Base-by-base conservation (phyloP, 2,888 invertebrate genomes). In the Drosophila putrida region DNA sequence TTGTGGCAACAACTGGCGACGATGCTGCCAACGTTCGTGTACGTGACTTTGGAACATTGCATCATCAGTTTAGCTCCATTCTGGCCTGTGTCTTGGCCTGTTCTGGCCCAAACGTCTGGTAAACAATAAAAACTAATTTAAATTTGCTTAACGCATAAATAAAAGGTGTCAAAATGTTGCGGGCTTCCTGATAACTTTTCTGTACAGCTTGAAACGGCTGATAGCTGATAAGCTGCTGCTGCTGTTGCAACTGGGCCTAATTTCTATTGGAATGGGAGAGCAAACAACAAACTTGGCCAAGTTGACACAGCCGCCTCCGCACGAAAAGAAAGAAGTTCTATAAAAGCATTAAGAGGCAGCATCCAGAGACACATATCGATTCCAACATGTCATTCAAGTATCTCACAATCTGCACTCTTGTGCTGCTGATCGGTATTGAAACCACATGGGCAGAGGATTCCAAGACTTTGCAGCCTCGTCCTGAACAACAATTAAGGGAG, bases 121-220 rank as follows among this genome's bases (percentile, higher is more conserved):
- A 82, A 84, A 84, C 88, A 89, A 85, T 82, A 77, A 79, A 85
- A 87, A 89, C 85, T 84, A 81, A 85, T 85, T 81, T 84, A 84
- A 87, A 85, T 81, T 84, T 87, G 85, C 89, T 87, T 75, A 89
- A 83, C 71, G 71, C 86, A 72, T 74, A 81, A 75, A 82, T 72
- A 82, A 75, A 78, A 79, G 89, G 85, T 84, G 89, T 89, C 85
- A 82, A 66, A 84, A 69, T 87, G 77, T 70, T 67, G 65, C 57
- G 57, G 69, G 72, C 59, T 72, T 72, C 55, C 60, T 72, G 71
- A 74, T 79, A 71, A 50, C 61, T 60, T 78, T 64, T 64, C n/a
- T 36, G 49, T 41, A 31, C 54, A 66, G 53, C 63, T 71, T 51
- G 71, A 13, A 27, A 50, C 31, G 15, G 13, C 27, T 35, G 77